Base-by-base conservation (phyloP, 2,797 vertebrate genomes). In the Poliocrania exsul region DNA sequence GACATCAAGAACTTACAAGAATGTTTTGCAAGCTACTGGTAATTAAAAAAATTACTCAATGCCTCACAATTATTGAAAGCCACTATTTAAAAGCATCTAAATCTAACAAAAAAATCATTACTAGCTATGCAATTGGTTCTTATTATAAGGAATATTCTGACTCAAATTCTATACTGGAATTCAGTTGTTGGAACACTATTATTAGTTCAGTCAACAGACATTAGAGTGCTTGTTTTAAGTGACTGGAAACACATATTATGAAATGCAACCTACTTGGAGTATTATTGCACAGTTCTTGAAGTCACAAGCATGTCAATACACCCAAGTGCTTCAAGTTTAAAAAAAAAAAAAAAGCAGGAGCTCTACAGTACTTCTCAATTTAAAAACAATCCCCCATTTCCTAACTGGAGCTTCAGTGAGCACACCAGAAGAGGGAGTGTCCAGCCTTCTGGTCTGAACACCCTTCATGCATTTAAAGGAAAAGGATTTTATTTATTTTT, bases 201-300 rank as follows among this genome's bases (percentile, higher is more conserved):
- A 72, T 69, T 83, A 88, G 49, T 33, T 88, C 86, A 77, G 81
- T 37, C 73, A 89, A 93, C 14, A 87, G 37, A 83, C 74, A 87
- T 66, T 16, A 72, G 24, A 54, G 53, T 33, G 29, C 40, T 65
- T 93, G 56, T 62, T 92, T 94, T 47, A 91, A 88, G 50, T 8
- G 10, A 74, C 65, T 75, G 69, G n/a, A 91, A 58, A 86, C 50
- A 83, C 42, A 37, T 10, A 81, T 50, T 71, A 67, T 14, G 85
- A 92, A 93, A 92, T 24, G 26, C 61, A 81, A 74, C 57, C 61
- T 83, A 79, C 26, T 47, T 65, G 28, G 50, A 74, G 8, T 31
- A 61, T 53, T 66, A 92, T 26, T 80, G 31, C 47, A 69, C 9
- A 65, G 46, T 33, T 75, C 86, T 73, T 62, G 16, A 93, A 90